Percentiles rank a stretch among this genome's conserved stretches.
Conservation (phyloP, 2,113 vertebrate species). For the Tragelaphus buxtoni region DNA sequence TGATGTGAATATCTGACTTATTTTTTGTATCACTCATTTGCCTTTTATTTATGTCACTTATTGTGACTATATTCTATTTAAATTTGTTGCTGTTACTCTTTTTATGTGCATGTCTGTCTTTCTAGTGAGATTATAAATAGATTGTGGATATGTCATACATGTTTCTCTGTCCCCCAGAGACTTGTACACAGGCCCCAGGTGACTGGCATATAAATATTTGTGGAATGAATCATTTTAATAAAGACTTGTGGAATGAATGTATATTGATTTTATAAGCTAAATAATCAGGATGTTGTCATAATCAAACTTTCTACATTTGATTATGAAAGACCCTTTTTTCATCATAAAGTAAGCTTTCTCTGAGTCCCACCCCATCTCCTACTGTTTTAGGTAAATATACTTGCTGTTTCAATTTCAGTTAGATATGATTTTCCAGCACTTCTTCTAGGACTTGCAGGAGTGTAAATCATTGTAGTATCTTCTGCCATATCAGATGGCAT, state of each 20-base stretch:
- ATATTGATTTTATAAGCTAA: slow-evolving; percentile 36
- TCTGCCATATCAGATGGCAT: neutral
- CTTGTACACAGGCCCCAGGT: neutral
- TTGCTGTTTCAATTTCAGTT: slow-evolving; percentile 23
- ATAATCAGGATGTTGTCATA: neutral
- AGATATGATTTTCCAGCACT: neutral
- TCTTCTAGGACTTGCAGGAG: neutral
- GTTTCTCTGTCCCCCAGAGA: neutral
- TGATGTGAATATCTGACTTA: neutral
- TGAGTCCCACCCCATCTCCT: neutral
- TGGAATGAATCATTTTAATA: slow-evolving; percentile 33
- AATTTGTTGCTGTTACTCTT: neutral
- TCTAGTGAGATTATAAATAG: slow-evolving; percentile 17
- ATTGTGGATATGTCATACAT: neutral
- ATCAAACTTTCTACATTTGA: neutral
- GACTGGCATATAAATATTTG: neutral
- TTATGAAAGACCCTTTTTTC: neutral
- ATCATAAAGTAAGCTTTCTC: neutral
- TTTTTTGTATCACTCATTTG: slow-evolving; percentile 1
- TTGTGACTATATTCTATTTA: neutral
- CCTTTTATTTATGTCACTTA: neutral
- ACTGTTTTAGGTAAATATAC: neutral
- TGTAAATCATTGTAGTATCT: neutral
- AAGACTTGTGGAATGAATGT: neutral
- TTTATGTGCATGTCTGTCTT: neutral